Conservation (phyloP, 2,797 vertebrate species). For the Girardinus metallicus region DNA sequence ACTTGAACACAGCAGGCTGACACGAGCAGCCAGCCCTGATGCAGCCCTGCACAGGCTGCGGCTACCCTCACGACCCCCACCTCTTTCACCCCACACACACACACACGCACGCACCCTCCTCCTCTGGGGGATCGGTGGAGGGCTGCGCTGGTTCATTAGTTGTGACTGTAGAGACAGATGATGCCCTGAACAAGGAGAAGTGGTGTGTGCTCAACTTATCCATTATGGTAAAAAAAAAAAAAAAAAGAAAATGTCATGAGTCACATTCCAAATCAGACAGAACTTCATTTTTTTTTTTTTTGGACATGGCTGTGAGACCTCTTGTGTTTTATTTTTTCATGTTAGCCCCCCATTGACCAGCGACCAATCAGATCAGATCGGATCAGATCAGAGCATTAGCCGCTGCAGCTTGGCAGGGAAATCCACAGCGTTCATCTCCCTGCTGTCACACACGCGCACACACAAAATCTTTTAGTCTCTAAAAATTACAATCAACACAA, state of each 20-base stretch:
- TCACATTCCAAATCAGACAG: conserved; percentile 44
- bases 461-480: background rate
- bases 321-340: background rate
- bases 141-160: conserved; percentile 51
- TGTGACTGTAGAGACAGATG: conserved; percentile 39
- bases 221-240: conserved; percentile 22
- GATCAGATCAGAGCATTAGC: background rate
- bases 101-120: background rate
- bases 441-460: background rate
- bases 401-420: background rate
- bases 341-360: background rate
- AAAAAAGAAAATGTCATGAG: conserved; percentile 28
- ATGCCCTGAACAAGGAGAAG: conserved; percentile 42
- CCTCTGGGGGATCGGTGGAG: conserved; percentile 1
- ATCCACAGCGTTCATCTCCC: background rate
- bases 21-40: conserved; percentile 64
- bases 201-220: conserved; percentile 18
- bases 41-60: conserved; percentile 49
- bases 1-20: conserved; percentile 74
- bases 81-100: background rate
- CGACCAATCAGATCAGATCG: background rate
- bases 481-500: background rate
- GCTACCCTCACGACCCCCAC: background rate
- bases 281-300: conserved; percentile 18
- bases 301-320: conserved; percentile 13